Evolutionary conservation across 1,140 invertebrate species (phyloP), one percentile per base, ranked within the genome.

Genomic region (Mylabris phalerata): DNA sequence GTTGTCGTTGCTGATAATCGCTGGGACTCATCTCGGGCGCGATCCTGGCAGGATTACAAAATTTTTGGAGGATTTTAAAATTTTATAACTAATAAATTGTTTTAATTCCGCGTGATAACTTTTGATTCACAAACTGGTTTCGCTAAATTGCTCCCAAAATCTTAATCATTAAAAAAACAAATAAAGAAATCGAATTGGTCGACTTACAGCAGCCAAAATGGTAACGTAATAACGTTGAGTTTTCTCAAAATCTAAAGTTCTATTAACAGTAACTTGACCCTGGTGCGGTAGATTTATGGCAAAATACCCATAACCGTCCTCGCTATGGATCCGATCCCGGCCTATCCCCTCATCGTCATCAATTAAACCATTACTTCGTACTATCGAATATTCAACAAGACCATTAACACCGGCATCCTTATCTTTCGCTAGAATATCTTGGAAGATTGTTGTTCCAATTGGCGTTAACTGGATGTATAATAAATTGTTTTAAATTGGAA

Each of bases 221-320:
- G 90, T 93, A 70, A 95, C 83, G 70, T 92, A 86, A 75, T 92
- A 94, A 64, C 88, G 82, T 71, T 92, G 86, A n/a, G 86, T 90
- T 69, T 84, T 87, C 72, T 95, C 92, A 73, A 88, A 95, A 77
- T 95, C 92, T 65, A 95, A 78, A 26, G 84, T 90, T 64, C 88
- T 85, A 68, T 90, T 90, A n/a, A 95, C 85, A 7, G 89, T 92
- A 57, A 95, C 85, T 68, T 91, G 87, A 59, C 92, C 92, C 74
- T 93, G 90, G 75, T 94, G 91, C 4, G 92, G 91, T 65, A 91
- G 80, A 51, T 90, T 88, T 75, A 93, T 93, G 55, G 85, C 81
- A 74, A 95, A 93, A 67, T 82, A 86, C 13, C 85, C 84, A 71
- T 84, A 89, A 11, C 90, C 91, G 74, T 94, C 90, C 4, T 82